phyloP scores from a whole-genome alignment of 53 echinoderm and acorn worm species.

The Hippasteria phrygiana region DNA sequence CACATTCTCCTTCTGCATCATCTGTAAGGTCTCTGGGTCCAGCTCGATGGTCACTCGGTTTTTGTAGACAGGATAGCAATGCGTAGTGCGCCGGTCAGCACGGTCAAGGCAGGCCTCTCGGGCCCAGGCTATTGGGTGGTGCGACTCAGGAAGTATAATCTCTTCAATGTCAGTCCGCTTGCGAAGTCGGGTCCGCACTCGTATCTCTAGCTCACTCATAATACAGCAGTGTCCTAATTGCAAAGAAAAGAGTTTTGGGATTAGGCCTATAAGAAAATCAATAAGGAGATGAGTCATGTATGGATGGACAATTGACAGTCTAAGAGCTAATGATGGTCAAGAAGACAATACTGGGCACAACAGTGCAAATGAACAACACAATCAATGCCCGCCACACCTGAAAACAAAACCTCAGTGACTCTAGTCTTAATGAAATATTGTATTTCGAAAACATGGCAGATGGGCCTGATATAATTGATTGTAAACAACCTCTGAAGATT shows the following conservation, averaged over 20 bases:
- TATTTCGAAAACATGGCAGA: background rate
- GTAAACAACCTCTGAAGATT: background rate
- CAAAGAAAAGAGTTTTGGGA: background rate
- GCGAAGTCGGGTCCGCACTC: conserved; percentile 64
- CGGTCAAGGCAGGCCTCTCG: background rate
- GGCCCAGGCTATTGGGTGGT: conserved; percentile 2
- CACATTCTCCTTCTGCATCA: conserved; percentile 49
- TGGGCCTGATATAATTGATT: background rate
- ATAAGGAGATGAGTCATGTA: background rate
- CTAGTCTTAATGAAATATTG: background rate
- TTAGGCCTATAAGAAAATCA: conserved; percentile 31
- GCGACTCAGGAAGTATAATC: conserved; percentile 16
- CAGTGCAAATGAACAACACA: background rate
- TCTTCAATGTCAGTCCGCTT: conserved; percentile 41
- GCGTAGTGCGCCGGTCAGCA: background rate
- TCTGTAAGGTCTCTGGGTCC: conserved; percentile 32
- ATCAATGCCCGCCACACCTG: background rate
- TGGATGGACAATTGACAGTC: conserved; percentile 3
- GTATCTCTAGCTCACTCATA: conserved; percentile 70
- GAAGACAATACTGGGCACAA: conserved; percentile 2
- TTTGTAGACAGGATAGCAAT: conserved; percentile 17
- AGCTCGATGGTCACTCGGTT: conserved; percentile 44
- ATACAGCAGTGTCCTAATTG: conserved; percentile 56
- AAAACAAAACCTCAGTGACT: background rate
- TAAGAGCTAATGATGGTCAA: background rate